phyloP scores from a whole-genome alignment of 1,140 invertebrate species.

The Adoxophyes honmai region DNA sequence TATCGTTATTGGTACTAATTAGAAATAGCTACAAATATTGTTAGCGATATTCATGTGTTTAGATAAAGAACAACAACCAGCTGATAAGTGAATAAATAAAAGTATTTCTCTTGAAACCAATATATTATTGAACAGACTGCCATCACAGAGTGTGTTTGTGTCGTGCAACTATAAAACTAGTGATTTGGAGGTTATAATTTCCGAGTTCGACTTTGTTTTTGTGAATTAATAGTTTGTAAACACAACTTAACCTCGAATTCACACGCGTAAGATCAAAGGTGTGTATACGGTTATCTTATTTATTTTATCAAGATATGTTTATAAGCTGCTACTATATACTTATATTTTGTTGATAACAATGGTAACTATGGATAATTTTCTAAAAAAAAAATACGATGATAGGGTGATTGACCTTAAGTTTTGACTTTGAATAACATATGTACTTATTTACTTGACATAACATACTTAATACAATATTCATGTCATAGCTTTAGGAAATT shows the following conservation, averaged over 20 bases:
- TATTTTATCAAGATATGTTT: no score
- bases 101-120: background rate
- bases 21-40: background rate
- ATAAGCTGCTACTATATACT: no score
- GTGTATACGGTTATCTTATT: background rate
- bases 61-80: constrained; percentile 1
- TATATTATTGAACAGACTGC: background rate
- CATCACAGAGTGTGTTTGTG: background rate
- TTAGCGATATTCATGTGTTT: background rate
- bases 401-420: no score
- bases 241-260: constrained; percentile 2
- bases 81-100: constrained; percentile 14
- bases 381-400: no score
- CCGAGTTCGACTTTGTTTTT: background rate
- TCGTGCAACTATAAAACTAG: background rate
- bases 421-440: no score
- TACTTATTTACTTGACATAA: no score
- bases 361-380: no score
- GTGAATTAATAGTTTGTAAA: constrained; percentile 8
- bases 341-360: no score
- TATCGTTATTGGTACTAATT: constrained; percentile 6
- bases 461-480: no score
- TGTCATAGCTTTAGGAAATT: no score
- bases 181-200: constrained; percentile 5
- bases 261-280: constrained; percentile 9